A percentile compares a stretch with the other conserved stretches of the same genome.
Conservation (phyloP, 2,113 vertebrate genomes). For the Rhizomys pruinosus region DNA sequence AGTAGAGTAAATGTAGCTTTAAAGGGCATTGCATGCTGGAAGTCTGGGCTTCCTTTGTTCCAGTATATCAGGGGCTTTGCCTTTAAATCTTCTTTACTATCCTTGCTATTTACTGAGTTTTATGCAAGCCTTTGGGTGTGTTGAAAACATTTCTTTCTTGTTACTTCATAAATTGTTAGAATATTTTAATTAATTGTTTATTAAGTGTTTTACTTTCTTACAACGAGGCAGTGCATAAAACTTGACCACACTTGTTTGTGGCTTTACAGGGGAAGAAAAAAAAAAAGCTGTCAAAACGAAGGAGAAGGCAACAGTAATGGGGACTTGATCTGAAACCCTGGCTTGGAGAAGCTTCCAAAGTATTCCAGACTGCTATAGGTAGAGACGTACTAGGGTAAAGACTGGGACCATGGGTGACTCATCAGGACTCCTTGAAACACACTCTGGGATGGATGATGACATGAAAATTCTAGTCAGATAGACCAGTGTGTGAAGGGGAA, state of each 20-base stretch:
- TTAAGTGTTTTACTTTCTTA: not conserved
- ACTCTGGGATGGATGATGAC: not conserved
- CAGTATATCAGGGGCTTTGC: not conserved
- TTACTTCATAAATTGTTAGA: not conserved
- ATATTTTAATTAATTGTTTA: constrained; percentile 7
- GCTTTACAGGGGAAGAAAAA: not conserved
- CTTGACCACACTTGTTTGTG: not conserved
- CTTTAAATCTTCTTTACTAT: not conserved
- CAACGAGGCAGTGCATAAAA: not conserved
- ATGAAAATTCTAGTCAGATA: not conserved
- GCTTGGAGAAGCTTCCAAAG: not conserved
- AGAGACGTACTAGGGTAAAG: not conserved
- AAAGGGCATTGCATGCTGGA: not conserved
- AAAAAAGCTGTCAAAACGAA: not conserved
- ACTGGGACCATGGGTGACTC: not conserved
- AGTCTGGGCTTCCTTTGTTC: not conserved
- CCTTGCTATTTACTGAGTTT: not conserved
- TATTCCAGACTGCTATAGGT: not conserved
- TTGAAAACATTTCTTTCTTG: not conserved
- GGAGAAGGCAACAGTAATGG: not conserved
- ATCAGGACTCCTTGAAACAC: not conserved
- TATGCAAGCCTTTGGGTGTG: not conserved
- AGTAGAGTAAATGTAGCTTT: not conserved
- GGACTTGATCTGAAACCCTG: not conserved
- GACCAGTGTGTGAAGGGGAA: not conserved